Base-by-base conservation (phyloP, 2,113 vertebrate genomes). In the Centrocercus urophasianus region DNA sequence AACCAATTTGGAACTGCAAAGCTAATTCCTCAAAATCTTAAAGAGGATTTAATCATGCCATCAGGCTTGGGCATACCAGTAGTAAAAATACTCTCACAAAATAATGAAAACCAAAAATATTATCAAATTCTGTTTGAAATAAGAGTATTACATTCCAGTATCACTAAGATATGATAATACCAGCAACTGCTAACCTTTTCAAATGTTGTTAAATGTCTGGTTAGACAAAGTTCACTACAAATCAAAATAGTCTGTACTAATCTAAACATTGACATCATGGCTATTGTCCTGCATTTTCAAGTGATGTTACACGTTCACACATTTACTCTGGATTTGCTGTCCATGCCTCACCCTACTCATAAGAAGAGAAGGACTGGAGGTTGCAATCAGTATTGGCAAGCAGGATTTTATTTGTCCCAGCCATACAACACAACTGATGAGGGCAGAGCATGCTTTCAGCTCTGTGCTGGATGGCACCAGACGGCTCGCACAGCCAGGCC, bases 381-480 rank as follows among this genome's bases (percentile, higher is more conserved):
- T 7, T 57, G 32, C 11, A 2, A 8, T 30, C 1, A 1, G 24
- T 20, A 10, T 5, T 8, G 47, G 43, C 52, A 72, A n/a, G 61
- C 38, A 28, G 25, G 38, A 64, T 64, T 28, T 40, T 40, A 24
- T 28, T 40, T 40, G 36, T 19, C 25, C 27, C 43, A 57, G 24
- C 38, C 34, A 7, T 11, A 2, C 5, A 5, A n/a, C 25, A 19
- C 34, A 13, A 43, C 0, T 10, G 22, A 15, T 3, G 36, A 76
- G 34, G 74, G 42, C 14, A 11, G 30, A 70, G 70, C 0, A 2
- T 30, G n/a, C 6, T 4, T 38, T 13, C 40, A 24, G 36, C n/a
- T 83, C 60, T 0, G 0, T 38, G 43, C 50, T 0, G 2, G 45
- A 20, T 18, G 14, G 64, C 32, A 13, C 0, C 0, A 19, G 2